A percentile compares a stretch with the other conserved stretches of the same genome.
phyloP scores from a whole-genome alignment of 2,888 invertebrate species.

The Aphidoletes aphidimyza region DNA sequence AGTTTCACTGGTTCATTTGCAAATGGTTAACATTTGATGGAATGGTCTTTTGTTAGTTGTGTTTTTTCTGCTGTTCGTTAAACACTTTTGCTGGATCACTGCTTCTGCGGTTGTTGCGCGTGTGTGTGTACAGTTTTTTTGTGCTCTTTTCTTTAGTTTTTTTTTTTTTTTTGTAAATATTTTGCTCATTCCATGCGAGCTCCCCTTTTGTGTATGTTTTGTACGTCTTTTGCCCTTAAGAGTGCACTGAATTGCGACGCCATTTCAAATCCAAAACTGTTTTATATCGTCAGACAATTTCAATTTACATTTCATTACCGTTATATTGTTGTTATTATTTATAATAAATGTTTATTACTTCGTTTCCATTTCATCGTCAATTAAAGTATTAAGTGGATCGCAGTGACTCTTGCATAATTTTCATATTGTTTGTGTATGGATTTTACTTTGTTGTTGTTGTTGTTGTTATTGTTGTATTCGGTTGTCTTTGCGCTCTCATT shows the following conservation, averaged over 20 bases:
- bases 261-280: neutral
- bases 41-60: neutral
- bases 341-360: slow-evolving; percentile 14
- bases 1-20: too few species aligned
- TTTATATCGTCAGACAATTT: neutral
- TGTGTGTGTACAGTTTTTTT: too few species aligned
- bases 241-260: neutral
- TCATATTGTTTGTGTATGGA: neutral
- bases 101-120: too few species aligned
- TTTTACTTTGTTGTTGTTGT: neutral
- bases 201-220: neutral
- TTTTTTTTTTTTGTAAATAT: too few species aligned
- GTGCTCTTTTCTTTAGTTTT: too few species aligned
- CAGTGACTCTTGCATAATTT: slow-evolving; percentile 2
- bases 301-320: slow-evolving; percentile 21
- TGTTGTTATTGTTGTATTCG: neutral
- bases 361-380: slow-evolving; percentile 17
- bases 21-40: neutral
- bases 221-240: too few species aligned
- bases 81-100: too few species aligned
- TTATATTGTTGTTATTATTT: neutral
- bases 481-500: too few species aligned
- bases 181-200: too few species aligned
- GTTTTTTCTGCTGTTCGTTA: too few species aligned
- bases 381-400: neutral